Conservation (phyloP, 2,797 vertebrate species). For the Eulemur coronatus region DNA sequence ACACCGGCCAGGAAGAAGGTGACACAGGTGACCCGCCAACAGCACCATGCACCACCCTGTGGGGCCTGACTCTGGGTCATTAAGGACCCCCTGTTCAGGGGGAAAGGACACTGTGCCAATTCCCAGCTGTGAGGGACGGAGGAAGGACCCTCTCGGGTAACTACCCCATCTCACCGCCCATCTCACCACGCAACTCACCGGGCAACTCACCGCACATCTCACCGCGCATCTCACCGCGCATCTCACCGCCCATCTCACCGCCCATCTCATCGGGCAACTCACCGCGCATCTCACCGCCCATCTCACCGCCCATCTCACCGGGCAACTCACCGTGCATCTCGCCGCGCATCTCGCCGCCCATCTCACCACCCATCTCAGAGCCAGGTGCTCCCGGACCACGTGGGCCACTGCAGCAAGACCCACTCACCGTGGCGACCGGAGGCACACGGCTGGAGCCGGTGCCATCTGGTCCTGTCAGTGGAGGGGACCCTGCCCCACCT, state of each 20-base stretch:
- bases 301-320: too few species aligned
- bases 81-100: background rate
- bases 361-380: background rate
- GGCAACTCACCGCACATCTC: too few species aligned
- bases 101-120: background rate
- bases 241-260: too few species aligned
- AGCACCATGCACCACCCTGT: accelerated
- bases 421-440: accelerated
- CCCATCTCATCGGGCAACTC: background rate
- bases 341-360: too few species aligned
- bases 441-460: accelerated
- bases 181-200: too few species aligned
- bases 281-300: too few species aligned
- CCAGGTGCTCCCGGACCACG: background rate
- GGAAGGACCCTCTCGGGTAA: accelerated
- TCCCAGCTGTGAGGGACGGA: background rate
- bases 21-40: background rate
- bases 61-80: background rate
- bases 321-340: too few species aligned
- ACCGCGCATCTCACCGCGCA: too few species aligned
- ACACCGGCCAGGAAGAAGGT: too few species aligned
- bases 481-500: accelerated
- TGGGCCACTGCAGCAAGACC: background rate
- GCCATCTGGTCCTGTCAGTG: accelerated
- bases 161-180: background rate